Evolutionary conservation across 30 jellyfish, hydroid and myxozoan genomes (phyloP), one percentile per base, ranked within the genome.

Genomic region (Cassiopea xamachana): DNA sequence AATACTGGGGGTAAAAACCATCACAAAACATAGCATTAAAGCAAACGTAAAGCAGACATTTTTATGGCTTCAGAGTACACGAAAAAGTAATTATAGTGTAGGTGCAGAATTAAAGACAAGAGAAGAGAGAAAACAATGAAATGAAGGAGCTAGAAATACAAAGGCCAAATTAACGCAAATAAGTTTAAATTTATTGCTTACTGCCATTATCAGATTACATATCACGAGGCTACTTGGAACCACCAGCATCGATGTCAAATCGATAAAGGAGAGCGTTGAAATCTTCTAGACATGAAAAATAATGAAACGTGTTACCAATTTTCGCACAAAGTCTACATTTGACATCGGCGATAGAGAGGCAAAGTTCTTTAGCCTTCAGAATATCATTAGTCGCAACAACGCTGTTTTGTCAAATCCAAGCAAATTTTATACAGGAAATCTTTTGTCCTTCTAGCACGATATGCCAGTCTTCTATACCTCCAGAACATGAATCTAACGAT

Each of bases 381-480:
- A 55, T 61, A 59, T 59, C 88, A 55, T 61, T 43, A 8, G 88
- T 61, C 77, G 49, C 58, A 80, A 80, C 7, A 74, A 49, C 73
- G 85, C 47, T 71, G 14, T 84, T 69, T 69, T 49, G 92, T 84
- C 92, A 71, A 73, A 71, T 80, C 89, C 80, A 80, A 64, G 7
- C 89, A 80, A 80, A 67, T 80, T 80, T 51, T 55, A 80, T 80
- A 80, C 2, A 80, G 80, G 59, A 58, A 80, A 45, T 80, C 44
- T 1, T 79, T 19, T 47, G 58, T 71, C 80, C 46, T 77, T 77
- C 86, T 77, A 10, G 86, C 86, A 77, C 58, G 86, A 59, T 77
- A 77, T 39, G 46, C 71, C 46, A 46, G 86, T 39, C 49, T 77
- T 46, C 86, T 77, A 77, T 77, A 8, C 86, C 86, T 17, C 86